A percentile compares a stretch with the other conserved stretches of the same genome.
These are phyloP conservation scores for Cricetomys ansorgei DNA, from an alignment of 2,113 vertebrate genomes.

Conservation along the genomic window DNA sequence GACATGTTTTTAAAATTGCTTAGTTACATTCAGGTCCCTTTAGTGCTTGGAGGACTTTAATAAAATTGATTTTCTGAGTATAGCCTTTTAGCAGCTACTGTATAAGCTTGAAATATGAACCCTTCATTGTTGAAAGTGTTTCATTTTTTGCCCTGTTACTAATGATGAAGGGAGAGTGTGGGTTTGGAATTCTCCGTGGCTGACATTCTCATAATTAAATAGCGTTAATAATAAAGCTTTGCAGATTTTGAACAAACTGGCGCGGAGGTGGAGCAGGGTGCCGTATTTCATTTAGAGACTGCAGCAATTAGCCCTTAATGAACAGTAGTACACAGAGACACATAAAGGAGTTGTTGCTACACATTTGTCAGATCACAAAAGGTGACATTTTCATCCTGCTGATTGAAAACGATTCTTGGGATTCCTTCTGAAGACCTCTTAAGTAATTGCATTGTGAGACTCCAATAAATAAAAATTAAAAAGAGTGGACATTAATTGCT, in stretches of 20 bases:
- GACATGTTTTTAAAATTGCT: slow-evolving; percentile 98
- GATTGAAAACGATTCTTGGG: slow-evolving; percentile 83
- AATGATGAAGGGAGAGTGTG: slow-evolving; percentile 96
- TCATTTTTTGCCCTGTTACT: slow-evolving; percentile 96
- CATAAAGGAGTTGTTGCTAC: slow-evolving; percentile 88
- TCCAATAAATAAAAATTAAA: slow-evolving; percentile 64
- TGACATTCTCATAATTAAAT: slow-evolving; percentile 99
- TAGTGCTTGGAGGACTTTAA: slow-evolving; percentile 98
- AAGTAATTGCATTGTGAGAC: slow-evolving; percentile 81
- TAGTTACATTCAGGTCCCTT: slow-evolving; percentile 97
- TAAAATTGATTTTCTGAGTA: slow-evolving; percentile 99
- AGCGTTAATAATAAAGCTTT: slow-evolving; percentile 97
- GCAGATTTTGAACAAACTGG: slow-evolving; percentile 96
- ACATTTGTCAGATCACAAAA: slow-evolving; percentile 88
- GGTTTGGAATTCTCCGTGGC: slow-evolving; percentile 96
- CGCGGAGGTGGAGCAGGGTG: slow-evolving; percentile 89
- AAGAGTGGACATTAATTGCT: slow-evolving; percentile 81
- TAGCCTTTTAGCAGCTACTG: slow-evolving; percentile 97
- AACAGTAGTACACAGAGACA: slow-evolving; percentile 86
- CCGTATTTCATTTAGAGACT: slow-evolving; percentile 91
- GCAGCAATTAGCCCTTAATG: slow-evolving; percentile 91
- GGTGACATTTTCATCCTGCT: slow-evolving; percentile 85
- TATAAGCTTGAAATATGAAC: slow-evolving; percentile 99
- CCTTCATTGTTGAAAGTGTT: slow-evolving; percentile 98
- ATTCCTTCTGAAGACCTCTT: slow-evolving; percentile 81